Evolutionary conservation across 2,113 vertebrate genomes (phyloP), one percentile per base, ranked within the genome.

Genomic region (Myxocyprinus asiaticus): DNA sequence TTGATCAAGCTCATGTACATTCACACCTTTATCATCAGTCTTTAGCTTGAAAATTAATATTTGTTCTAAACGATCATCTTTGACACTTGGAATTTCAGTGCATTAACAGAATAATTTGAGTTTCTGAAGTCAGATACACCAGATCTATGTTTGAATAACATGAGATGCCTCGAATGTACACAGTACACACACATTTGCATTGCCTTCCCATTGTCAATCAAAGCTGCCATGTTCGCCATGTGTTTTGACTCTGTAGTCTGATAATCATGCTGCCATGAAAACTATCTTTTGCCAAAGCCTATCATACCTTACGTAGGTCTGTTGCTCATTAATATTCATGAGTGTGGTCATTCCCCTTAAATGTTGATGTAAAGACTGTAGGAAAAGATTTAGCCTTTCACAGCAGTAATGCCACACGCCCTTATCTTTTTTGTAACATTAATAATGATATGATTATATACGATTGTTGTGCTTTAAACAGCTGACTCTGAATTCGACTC

Each of bases 241-340:
- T 72, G 43, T 59, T 6, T 72, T 58, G 9, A 59, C 9, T 47
- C 55, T 48, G 47, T 48, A 48, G 47, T 48, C 5, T 8, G 22
- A 48, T 48, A 3, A 9, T 11, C 43, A 17, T 71, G 67, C 33
- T 65, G 59, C 68, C 68, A 64, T 65, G 14, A n/a, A 63, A 65
- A 56, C 48, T 62, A 56, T 65, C 7, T 14, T 64, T 61, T 58
- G 45, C 67, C 67, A 71, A 61, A 63, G 59, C 77, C 64, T 56
- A 68, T 68, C 66, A 63, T 48, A 33, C 4, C 5, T 67, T 15
- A 76, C 17, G 14, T 42, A 44, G 17, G 2, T 7, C 44, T 22
- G 43, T 47, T 22, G 6, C 70, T 75, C 45, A 75, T 63, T 50
- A 75, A 64, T 76, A 65, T 62, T 47, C 58, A 62, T 74, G 71